phyloP scores from a whole-genome alignment of 2,888 invertebrate species.

The Cerastis rubricosa region DNA sequence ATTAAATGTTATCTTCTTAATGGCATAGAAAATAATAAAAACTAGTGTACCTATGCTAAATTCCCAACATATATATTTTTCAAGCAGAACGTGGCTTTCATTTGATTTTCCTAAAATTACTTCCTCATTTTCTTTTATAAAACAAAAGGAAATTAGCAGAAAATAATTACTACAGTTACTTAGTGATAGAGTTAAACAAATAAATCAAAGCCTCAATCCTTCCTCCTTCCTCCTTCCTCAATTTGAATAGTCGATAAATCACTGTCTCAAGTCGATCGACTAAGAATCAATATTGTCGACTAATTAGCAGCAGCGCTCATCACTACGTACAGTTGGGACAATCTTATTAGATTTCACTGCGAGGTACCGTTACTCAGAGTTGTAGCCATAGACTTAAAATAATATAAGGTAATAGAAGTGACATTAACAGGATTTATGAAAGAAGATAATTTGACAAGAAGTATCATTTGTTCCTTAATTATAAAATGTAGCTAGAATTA shows the following conservation, averaged over 20 bases:
- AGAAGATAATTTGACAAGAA: not conserved
- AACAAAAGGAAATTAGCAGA: not conserved
- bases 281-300: slow-evolving; percentile 38
- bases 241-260: slow-evolving; percentile 46
- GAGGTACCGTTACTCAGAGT: slow-evolving; percentile 12
- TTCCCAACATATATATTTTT: not conserved
- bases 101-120: not conserved
- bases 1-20: not conserved
- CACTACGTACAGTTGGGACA: slow-evolving; percentile 27
- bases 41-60: not conserved
- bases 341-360: slow-evolving; percentile 53
- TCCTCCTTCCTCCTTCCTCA: too few species aligned
- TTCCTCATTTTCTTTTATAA: not conserved
- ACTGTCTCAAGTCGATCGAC: slow-evolving; percentile 24
- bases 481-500: not conserved
- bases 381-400: not conserved
- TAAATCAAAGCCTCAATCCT: slow-evolving; percentile 20
- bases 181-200: slow-evolving; percentile 19
- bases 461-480: not conserved
- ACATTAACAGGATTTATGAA: not conserved
- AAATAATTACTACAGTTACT: not conserved
- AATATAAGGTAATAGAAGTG: not conserved
- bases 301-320: slow-evolving; percentile 38
- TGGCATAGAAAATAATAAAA: not conserved
- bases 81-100: not conserved